Evolutionary conservation across 2,113 vertebrate genomes (phyloP), one percentile per base, ranked within the genome.

Genomic region (Melanotaenia duboulayi): DNA sequence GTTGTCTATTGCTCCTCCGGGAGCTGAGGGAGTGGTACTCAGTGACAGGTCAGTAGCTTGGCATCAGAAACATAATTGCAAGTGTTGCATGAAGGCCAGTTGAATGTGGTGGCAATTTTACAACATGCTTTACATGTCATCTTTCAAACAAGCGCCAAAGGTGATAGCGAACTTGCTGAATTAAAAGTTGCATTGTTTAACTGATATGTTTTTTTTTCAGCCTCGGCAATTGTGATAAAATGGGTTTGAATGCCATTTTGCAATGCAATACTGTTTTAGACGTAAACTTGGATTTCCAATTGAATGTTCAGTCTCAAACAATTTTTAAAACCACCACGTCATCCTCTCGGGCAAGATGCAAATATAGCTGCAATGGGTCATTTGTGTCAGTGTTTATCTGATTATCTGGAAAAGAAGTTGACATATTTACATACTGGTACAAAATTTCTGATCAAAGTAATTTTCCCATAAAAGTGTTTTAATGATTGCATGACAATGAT

Each of bases 1-100:
- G 57, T 94, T 99, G 54, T 97, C 98, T 0, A 99, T 99, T 5
- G 97, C 97, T 2, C 98, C 98, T 0, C 97, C 98, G 0, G 98
- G 97, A 66, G 94, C 96, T 0, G 97, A 99, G 81, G 97, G 97
- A 8, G 96, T 96, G 7, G 96, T 99, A 74, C 89, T 95, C 72
- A 95, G 93, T 49, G 94, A 95, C 89, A 94, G 94, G 94, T 95
- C 28, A 79, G 91, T 74, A 39, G 11, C 50, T 76, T 52, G 20
- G 20, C 16, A 32, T 54, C 23, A 1, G 5, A 55, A 23, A 12
- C n/a, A 20, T 42, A 11, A 4, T 49, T 22, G 10, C 23, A 40
- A 17, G 17, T 1, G 1, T 1, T 48, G 9, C 14, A 35, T 1
- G 22, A 58, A 52, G 11, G 39, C 19, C 19, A 13, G 24, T 65